phyloP scores from a whole-genome alignment of 2,888 invertebrate genomes.

The Exocentrus adspersus region DNA sequence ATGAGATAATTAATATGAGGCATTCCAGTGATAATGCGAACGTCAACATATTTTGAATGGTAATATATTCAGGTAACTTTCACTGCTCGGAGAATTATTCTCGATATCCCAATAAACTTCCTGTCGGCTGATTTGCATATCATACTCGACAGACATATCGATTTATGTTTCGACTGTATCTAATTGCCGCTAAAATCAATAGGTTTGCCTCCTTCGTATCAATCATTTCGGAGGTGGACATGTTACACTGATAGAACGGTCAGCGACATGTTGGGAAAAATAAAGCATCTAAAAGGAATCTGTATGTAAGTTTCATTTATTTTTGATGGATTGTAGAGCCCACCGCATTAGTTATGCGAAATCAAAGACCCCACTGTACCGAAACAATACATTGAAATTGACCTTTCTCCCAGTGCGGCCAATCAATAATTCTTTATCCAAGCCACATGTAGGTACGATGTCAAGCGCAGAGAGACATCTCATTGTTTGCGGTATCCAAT shows the following conservation, averaged over 20 bases:
- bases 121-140: constrained; percentile 30
- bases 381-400: neutral
- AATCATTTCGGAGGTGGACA: constrained; percentile 22
- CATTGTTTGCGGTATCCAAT: constrained; percentile 29
- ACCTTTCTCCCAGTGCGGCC: neutral
- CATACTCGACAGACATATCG: constrained; percentile 28
- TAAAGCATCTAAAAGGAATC: too few species aligned
- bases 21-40: constrained; percentile 1
- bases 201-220: constrained; percentile 26
- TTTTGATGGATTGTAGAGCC: too few species aligned
- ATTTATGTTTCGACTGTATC: constrained; percentile 29
- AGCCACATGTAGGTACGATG: constrained; percentile 32
- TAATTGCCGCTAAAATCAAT: constrained; percentile 32
- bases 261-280: too few species aligned
- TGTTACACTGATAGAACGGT: neutral
- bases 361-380: neutral
- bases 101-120: constrained; percentile 33
- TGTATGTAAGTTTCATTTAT: too few species aligned
- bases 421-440: constrained; percentile 31
- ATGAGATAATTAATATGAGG: constrained; percentile 8
- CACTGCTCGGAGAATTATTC: constrained; percentile 28
- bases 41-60: constrained; percentile 19
- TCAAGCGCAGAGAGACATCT: constrained; percentile 34
- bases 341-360: neutral
- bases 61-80: constrained; percentile 22